Base-by-base conservation (phyloP, 2,888 invertebrate species). In the Slavum lentiscoides region DNA sequence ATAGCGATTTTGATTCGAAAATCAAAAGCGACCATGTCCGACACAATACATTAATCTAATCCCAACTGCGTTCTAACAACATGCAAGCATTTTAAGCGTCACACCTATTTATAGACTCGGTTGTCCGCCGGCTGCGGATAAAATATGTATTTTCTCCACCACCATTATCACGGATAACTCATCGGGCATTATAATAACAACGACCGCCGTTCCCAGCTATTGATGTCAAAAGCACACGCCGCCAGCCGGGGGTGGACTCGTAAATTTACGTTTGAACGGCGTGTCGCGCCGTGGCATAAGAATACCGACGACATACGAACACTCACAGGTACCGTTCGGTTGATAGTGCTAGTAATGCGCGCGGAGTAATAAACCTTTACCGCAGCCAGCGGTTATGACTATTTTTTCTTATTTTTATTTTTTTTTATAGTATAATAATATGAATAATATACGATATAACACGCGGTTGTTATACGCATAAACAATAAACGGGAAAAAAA, bases 261-360 rank as follows among this genome's bases (percentile, higher is more conserved):
- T 39, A 59, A 72, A 72, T 59, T 61, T 17, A 15, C 43, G 59
- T 72, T 72, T 59, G 72, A 72, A 72, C 59, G 59, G 59, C 17
- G 59, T 4, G 7, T 13, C 21, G 21, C 2, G 13, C 19, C 17
- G n/a, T n/a, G n/a, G n/a, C 59, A 59, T 59, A 59, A 2, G 30
- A 30, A 30, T 30, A 72, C 17, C 11, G 9, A 72, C 59, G 39
- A 5, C 7, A 37, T 15, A 30, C 19, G 30, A 30, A 69, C 37
- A 19, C 69, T 37, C n/a, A 30, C 19, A 53, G n/a, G 17, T 55
- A n/a, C n/a, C n/a, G 30, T 23, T 69, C 53, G n/a, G 11, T 19
- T 37, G 13, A 19, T n/a, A 66, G 39, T 39, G 37, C 11, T 43
- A 39, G 39, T 8, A 6, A 39, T 39, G 30, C 30, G 30, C 30